phyloP scores from a whole-genome alignment of 2,113 vertebrate species.

The Dissostichus mawsoni region DNA sequence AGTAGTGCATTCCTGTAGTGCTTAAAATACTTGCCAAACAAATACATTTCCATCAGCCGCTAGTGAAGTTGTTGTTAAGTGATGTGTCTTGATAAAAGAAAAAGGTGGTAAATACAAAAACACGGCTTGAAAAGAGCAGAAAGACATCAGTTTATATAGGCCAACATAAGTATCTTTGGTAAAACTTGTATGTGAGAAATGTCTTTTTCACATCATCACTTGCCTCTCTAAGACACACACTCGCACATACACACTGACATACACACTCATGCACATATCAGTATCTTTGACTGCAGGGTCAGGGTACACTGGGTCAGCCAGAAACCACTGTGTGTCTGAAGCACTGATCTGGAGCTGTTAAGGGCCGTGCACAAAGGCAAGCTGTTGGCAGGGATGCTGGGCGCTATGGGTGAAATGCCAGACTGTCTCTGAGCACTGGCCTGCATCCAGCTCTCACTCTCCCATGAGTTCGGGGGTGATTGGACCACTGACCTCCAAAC shows the following conservation, averaged over 20 bases:
- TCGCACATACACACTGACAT: conserved; percentile 11
- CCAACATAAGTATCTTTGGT: too few relatives aligned
- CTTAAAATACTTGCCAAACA: background rate
- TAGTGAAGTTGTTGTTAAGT: too few relatives aligned
- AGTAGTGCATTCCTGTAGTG: too few relatives aligned
- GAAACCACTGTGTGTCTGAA: conserved; percentile 53
- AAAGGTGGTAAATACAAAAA: too few relatives aligned
- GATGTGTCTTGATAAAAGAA: too few relatives aligned
- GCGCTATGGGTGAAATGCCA: conserved; percentile 60
- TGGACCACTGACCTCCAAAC: conserved; percentile 59
- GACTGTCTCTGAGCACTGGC: conserved; percentile 61
- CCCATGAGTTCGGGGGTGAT: conserved; percentile 60
- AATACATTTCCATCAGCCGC: background rate
- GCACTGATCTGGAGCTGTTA: conserved; percentile 65
- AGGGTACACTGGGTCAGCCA: conserved; percentile 61
- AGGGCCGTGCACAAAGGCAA: conserved; percentile 43
- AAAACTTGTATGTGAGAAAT: too few relatives aligned
- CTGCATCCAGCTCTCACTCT: conserved; percentile 50
- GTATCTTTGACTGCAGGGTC: conserved; percentile 30
- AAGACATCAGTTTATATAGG: too few relatives aligned
- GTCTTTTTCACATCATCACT: too few relatives aligned
- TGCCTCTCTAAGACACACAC: background rate
- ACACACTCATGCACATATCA: background rate
- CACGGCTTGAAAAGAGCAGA: too few relatives aligned
- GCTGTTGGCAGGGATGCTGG: conserved; percentile 53